phyloP scores from a whole-genome alignment of 2,888 invertebrate species.

The Perizoma affinitatum region DNA sequence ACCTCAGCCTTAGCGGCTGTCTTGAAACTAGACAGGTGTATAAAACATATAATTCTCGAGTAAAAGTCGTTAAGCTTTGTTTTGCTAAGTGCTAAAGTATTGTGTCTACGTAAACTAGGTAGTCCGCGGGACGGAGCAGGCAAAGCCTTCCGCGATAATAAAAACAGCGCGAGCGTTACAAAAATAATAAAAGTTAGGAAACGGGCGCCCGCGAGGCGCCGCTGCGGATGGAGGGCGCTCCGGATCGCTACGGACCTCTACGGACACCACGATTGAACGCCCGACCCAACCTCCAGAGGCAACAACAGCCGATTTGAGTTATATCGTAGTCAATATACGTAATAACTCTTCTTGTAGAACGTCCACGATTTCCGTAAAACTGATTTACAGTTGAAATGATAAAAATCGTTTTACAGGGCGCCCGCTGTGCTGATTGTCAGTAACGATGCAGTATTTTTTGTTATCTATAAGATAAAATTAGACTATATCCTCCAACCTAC shows the following conservation, averaged over 20 bases:
- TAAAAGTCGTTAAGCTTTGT: constrained; percentile 37
- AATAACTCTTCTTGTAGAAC: too few species aligned
- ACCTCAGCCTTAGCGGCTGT: not conserved
- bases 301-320: not conserved
- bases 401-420: too few species aligned
- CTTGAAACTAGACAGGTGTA: constrained; percentile 11
- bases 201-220: constrained; percentile 66
- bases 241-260: constrained; percentile 39
- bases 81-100: constrained; percentile 35
- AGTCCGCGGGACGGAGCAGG: constrained; percentile 51
- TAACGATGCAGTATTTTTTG: too few species aligned
- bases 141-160: constrained; percentile 65
- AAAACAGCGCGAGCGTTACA: constrained; percentile 68
- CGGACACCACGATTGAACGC: constrained; percentile 18
- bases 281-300: constrained; percentile 1
- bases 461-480: too few species aligned
- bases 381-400: too few species aligned
- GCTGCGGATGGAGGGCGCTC: constrained; percentile 37
- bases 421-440: too few species aligned
- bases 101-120: constrained; percentile 41
- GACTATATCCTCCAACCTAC: too few species aligned
- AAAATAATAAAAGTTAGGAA: constrained; percentile 77
- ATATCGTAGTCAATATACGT: too few species aligned
- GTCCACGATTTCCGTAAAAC: too few species aligned
- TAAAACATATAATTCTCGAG: constrained; percentile 23